These are phyloP conservation scores for Rotaria sp. DNA, from an alignment of 2,888 invertebrate genomes.

Conservation along the genomic window DNA sequence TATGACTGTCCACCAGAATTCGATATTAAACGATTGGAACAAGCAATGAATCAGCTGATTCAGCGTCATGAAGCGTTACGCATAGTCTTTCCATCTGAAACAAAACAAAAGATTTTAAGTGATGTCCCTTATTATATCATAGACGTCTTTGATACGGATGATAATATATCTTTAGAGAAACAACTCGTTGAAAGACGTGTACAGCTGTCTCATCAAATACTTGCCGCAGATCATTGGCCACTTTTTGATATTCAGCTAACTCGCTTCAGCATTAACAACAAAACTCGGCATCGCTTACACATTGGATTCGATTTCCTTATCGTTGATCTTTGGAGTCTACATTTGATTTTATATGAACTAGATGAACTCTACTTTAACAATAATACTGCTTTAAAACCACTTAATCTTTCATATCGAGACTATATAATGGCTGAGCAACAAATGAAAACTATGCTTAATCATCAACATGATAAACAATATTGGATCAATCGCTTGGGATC, in stretches of 20 bases:
- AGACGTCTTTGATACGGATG: not conserved
- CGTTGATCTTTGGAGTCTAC: not conserved
- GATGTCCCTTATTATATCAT: not conserved
- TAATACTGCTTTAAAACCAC: not conserved
- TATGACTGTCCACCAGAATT: not conserved
- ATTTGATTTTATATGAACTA: not conserved
- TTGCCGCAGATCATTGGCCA: not conserved
- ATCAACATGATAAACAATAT: not conserved
- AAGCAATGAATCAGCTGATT: not conserved
- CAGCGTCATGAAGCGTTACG: not conserved
- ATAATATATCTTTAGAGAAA: not conserved
- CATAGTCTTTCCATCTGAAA: not conserved
- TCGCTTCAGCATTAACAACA: not conserved
- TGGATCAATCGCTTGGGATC: not conserved
- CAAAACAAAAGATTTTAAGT: not conserved
- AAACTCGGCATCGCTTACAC: not conserved
- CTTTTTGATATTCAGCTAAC: not conserved
- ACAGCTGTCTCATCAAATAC: not conserved
- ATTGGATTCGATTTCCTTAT: not conserved
- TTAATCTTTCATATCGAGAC: not conserved
- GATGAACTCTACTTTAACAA: not conserved
- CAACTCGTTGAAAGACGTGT: not conserved
- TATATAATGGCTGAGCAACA: not conserved
- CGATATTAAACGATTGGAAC: not conserved
- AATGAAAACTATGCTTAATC: rapidly evolving